These are phyloP conservation scores for Hyalella azteca DNA, from an alignment of 2,888 invertebrate genomes.

Conservation along the genomic window DNA sequence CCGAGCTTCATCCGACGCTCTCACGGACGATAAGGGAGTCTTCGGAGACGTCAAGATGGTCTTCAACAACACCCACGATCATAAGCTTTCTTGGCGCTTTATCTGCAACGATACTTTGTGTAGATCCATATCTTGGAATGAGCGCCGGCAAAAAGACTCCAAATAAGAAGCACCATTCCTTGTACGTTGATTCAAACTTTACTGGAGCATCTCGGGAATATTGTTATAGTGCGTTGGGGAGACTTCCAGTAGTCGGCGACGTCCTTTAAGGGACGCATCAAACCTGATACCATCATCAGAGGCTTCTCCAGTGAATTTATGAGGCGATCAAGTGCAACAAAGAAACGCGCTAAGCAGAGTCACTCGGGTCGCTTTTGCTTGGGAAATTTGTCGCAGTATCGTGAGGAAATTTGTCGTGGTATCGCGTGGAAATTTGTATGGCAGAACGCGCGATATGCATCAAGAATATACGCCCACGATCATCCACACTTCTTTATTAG, in stretches of 20 bases:
- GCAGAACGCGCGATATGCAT: neutral
- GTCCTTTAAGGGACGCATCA: slow-evolving; percentile 24
- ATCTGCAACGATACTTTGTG: neutral
- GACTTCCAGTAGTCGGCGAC: slow-evolving; percentile 2
- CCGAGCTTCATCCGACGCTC: slow-evolving; percentile 13
- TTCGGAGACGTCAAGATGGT: neutral
- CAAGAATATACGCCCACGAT: slow-evolving; percentile 11
- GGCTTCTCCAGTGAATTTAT: slow-evolving; percentile 18
- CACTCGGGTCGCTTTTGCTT: slow-evolving; percentile 23
- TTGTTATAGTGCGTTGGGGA: neutral
- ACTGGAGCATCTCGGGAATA: slow-evolving; percentile 15
- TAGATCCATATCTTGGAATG: slow-evolving; percentile 7
- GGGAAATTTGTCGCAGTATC: slow-evolving; percentile 19
- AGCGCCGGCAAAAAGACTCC: slow-evolving; percentile 4
- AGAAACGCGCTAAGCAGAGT: slow-evolving; percentile 34
- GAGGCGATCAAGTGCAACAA: slow-evolving; percentile 28
- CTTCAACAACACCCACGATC: slow-evolving; percentile 16
- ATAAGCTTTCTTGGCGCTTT: slow-evolving; percentile 26
- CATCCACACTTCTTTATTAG: slow-evolving; percentile 30
- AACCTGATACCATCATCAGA: slow-evolving; percentile 28
- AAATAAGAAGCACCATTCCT: slow-evolving; percentile 24
- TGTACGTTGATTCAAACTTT: slow-evolving; percentile 20
- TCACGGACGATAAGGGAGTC: neutral
- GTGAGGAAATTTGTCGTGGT: slow-evolving; percentile 5
- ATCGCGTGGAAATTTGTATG: slow-evolving; percentile 31